phyloP scores from a whole-genome alignment of 2,113 vertebrate genomes.

The Thamnaconus septentrionalis region DNA sequence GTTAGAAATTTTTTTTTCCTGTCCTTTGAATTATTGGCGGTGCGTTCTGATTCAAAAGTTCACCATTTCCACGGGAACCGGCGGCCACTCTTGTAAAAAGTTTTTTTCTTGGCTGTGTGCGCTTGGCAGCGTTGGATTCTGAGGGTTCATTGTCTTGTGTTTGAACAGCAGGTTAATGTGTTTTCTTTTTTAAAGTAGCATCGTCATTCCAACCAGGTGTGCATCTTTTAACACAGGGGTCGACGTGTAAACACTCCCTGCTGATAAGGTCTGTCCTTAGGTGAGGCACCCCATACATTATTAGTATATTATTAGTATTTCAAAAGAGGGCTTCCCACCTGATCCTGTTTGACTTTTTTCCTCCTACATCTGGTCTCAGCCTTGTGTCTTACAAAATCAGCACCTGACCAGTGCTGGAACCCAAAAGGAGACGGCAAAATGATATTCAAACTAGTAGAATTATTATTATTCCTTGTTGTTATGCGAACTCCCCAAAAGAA shows the following conservation, averaged over 20 bases:
- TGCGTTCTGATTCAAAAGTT: background rate
- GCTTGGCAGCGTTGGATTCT: background rate
- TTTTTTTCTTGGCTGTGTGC: background rate
- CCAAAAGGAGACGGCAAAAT: constrained; percentile 29
- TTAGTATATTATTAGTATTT: too few relatives aligned
- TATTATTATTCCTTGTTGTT: constrained; percentile 6
- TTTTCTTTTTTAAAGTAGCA: too few relatives aligned
- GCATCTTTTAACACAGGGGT: too few relatives aligned
- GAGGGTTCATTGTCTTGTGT: too few relatives aligned
- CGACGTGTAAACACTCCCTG: too few relatives aligned
- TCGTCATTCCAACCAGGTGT: too few relatives aligned
- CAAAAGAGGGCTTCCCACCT: constrained; percentile 16
- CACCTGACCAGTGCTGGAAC: constrained; percentile 42
- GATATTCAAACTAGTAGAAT: background rate
- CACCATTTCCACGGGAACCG: background rate
- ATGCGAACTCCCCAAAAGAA: constrained; percentile 17
- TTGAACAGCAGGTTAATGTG: too few relatives aligned
- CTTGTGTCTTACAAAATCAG: constrained; percentile 30
- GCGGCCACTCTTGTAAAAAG: too few relatives aligned
- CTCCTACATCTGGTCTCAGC: constrained; percentile 17
- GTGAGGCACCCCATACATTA: too few relatives aligned
- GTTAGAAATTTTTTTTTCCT: constrained; percentile 25
- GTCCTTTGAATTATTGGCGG: background rate
- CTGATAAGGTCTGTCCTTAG: too few relatives aligned
- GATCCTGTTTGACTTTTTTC: constrained; percentile 21